phyloP scores from a whole-genome alignment of 2,113 vertebrate genomes.

The Nicator chloris region DNA sequence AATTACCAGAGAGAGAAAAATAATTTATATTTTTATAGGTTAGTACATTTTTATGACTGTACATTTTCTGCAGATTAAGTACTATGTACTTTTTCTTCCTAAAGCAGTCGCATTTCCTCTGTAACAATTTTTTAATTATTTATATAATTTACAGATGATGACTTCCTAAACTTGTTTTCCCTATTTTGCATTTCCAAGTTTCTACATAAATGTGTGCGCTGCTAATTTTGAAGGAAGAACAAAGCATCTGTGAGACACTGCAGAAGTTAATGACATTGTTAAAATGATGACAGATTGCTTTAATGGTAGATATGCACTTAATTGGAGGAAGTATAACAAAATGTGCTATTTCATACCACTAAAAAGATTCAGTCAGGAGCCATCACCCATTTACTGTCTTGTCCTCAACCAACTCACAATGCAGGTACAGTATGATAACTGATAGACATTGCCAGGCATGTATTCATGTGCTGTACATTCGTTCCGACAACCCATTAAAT shows the following conservation, averaged over 20 bases:
- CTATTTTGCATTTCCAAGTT: conserved; percentile 60
- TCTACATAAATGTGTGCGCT: conserved; percentile 65
- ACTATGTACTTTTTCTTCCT: conserved; percentile 60
- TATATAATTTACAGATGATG: conserved; percentile 67
- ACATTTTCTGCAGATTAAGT: conserved; percentile 64
- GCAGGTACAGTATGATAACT: conserved; percentile 34
- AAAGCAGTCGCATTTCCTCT: conserved; percentile 38
- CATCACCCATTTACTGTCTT: conserved; percentile 61
- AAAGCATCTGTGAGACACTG: conserved; percentile 63
- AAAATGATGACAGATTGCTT: conserved; percentile 74
- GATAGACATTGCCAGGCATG: conserved; percentile 53
- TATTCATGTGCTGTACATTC: conserved; percentile 69
- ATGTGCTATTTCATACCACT: conserved; percentile 66
- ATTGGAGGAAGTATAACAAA: conserved; percentile 73
- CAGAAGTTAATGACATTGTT: conserved; percentile 73
- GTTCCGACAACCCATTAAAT: conserved; percentile 72
- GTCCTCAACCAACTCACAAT: conserved; percentile 55
- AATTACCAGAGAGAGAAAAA: conserved; percentile 69
- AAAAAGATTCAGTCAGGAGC: conserved; percentile 69
- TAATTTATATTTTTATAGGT: conserved; percentile 71
- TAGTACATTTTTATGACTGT: conserved; percentile 67
- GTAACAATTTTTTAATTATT: conserved; percentile 66
- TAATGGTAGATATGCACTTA: conserved; percentile 73
- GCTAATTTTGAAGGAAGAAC: conserved; percentile 73
- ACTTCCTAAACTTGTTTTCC: conserved; percentile 67